A percentile compares a stretch with the other conserved stretches of the same genome.
phyloP scores from a whole-genome alignment of 2,888 invertebrate species.

The Drosophila heteroneura region DNA sequence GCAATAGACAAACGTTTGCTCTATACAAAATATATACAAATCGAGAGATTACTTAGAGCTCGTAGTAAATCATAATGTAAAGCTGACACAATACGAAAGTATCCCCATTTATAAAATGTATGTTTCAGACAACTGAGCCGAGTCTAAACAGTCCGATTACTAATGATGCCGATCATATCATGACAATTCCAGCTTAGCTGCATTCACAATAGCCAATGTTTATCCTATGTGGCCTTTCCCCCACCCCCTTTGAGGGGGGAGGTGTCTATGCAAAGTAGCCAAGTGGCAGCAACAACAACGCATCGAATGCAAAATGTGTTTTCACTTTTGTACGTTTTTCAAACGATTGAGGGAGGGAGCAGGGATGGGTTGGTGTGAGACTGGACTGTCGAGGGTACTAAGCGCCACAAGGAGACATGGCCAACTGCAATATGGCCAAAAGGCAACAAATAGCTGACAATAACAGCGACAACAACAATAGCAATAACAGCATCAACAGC shows the following conservation, averaged over 20 bases:
- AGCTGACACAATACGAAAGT: constrained; percentile 19
- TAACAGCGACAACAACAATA: constrained; percentile 54
- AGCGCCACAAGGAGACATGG: constrained; percentile 60
- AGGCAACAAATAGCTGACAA: constrained; percentile 78
- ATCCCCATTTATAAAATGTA: constrained; percentile 22
- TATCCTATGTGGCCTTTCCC: neutral
- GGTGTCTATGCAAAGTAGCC: constrained; percentile 57
- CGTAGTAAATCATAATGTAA: constrained; percentile 31
- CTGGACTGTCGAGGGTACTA: constrained; percentile 24
- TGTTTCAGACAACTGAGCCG: constrained; percentile 12
- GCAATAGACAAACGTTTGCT: neutral
- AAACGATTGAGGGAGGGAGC: constrained; percentile 38
- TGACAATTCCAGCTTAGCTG: constrained; percentile 56
- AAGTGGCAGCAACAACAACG: constrained; percentile 24
- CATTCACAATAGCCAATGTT: constrained; percentile 44
- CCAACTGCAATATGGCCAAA: constrained; percentile 73
- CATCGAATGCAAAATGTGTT: constrained; percentile 69
- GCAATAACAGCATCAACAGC: constrained; percentile 46
- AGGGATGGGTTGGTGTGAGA: neutral
- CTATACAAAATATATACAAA: neutral
- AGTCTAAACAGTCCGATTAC: constrained; percentile 41
- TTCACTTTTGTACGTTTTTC: constrained; percentile 76
- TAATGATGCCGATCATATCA: constrained; percentile 63
- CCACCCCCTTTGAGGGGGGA: neutral
- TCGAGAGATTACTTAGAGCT: neutral